phyloP scores from a whole-genome alignment of 2,797 vertebrate genomes.

The Lateolabrax maculatus region DNA sequence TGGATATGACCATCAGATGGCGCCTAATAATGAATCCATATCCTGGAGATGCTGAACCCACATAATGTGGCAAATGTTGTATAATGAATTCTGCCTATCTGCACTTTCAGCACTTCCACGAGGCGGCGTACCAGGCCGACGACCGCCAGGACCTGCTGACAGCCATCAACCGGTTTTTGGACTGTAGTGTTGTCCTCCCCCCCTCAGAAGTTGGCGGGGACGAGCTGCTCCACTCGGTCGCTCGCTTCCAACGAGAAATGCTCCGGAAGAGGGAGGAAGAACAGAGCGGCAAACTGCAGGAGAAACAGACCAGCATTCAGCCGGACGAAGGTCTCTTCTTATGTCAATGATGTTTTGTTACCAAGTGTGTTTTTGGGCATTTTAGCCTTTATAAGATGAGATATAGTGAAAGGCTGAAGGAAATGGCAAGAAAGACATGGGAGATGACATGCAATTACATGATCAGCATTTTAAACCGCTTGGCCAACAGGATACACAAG shows the following conservation, averaged over 20 bases:
- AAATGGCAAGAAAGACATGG: neutral
- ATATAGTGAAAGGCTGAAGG: neutral
- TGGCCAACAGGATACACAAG: no score
- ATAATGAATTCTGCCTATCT: neutral
- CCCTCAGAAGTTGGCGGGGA: slow-evolving; percentile 90
- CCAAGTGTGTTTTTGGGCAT: neutral
- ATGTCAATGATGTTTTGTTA: neutral
- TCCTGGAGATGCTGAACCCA: neutral
- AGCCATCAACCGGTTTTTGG: slow-evolving; percentile 93
- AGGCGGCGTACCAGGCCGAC: slow-evolving; percentile 91
- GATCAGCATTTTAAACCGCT: no score
- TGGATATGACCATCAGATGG: neutral
- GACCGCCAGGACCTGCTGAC: slow-evolving; percentile 91
- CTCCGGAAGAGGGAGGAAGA: slow-evolving; percentile 90
- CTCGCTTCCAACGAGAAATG: slow-evolving; percentile 91
- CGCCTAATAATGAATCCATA: no score
- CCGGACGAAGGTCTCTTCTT: slow-evolving; percentile 27
- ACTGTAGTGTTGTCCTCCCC: slow-evolving; percentile 92
- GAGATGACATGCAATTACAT: no score
- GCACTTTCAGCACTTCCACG: slow-evolving; percentile 88
- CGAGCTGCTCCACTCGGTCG: slow-evolving; percentile 89
- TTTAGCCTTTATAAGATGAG: neutral
- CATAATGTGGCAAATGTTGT: neutral
- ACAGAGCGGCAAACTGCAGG: slow-evolving; percentile 80
- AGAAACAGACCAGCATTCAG: slow-evolving; percentile 26